Evolutionary conservation across 2,113 vertebrate species (phyloP).

Genomic region (Phycodurus eques): DNA sequence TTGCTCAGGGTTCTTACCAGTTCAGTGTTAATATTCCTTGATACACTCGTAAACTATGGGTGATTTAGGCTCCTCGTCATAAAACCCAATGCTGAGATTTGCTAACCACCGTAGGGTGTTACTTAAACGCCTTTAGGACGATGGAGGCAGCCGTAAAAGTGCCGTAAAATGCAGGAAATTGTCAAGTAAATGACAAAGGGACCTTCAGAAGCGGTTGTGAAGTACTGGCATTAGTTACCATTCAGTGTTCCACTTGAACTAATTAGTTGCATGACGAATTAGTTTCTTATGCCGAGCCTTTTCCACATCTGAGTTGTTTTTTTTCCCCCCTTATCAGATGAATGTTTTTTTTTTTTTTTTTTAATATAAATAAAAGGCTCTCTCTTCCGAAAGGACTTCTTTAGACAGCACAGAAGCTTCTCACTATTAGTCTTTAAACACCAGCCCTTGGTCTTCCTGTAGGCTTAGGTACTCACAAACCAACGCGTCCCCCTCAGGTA

Average conservation of each 20-base stretch:
- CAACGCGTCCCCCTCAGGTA: too few species aligned
- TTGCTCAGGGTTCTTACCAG: slow-evolving; percentile 22
- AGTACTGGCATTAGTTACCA: neutral
- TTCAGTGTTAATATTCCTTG: slow-evolving; percentile 51
- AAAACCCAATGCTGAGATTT: slow-evolving; percentile 49
- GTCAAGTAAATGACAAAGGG: slow-evolving; percentile 35
- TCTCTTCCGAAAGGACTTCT: neutral
- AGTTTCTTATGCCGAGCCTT: neutral
- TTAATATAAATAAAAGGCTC: too few species aligned
- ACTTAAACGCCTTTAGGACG: slow-evolving; percentile 56
- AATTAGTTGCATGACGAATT: neutral
- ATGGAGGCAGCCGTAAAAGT: slow-evolving; percentile 48
- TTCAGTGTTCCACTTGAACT: neutral
- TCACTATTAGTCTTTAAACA: too few species aligned
- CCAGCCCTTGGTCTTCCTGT: too few species aligned
- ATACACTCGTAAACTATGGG: slow-evolving; percentile 34
- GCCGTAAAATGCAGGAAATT: slow-evolving; percentile 56
- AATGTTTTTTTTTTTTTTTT: too few species aligned
- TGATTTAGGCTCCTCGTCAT: slow-evolving; percentile 46
- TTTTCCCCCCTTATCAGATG: neutral
- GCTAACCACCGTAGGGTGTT: slow-evolving; percentile 49
- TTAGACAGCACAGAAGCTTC: neutral
- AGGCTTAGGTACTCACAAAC: too few species aligned
- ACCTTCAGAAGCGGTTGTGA: slow-evolving; percentile 10
- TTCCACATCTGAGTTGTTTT: neutral